Conservation (phyloP, 2,113 vertebrate species). For the Anhinga rufa region DNA sequence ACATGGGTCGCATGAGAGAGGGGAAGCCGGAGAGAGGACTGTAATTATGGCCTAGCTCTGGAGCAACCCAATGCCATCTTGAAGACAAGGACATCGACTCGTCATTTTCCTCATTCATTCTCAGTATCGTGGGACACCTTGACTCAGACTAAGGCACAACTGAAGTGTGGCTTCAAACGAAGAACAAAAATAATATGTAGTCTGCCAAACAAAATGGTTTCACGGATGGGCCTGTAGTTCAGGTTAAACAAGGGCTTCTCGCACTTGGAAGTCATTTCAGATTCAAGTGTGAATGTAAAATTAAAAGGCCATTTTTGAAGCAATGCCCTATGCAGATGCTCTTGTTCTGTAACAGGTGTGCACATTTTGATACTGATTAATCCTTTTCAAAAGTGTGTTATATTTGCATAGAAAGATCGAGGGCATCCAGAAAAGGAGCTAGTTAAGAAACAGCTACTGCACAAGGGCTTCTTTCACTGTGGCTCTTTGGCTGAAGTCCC, state of each 20-base stretch:
- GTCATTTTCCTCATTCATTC: neutral
- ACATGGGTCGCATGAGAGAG: rapidly evolving
- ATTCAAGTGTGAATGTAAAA: neutral
- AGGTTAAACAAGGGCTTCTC: neutral
- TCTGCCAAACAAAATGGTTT: neutral
- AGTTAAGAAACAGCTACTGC: neutral
- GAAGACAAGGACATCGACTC: neutral
- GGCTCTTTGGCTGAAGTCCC: neutral
- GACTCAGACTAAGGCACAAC: neutral
- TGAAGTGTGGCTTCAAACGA: neutral
- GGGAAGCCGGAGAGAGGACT: neutral
- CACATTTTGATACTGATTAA: neutral
- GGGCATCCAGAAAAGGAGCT: neutral
- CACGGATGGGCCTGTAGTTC: neutral
- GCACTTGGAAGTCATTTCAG: neutral
- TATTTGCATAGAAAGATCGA: neutral
- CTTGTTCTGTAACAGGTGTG: neutral
- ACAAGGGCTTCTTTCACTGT: neutral
- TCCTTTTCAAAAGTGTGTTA: neutral
- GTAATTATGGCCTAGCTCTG: neutral
- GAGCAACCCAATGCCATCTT: neutral
- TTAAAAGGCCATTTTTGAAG: neutral
- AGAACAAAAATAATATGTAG: neutral
- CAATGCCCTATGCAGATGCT: neutral
- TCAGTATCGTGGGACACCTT: neutral